Conservation (phyloP, 1,140 invertebrate genomes). For the Atta texana region DNA sequence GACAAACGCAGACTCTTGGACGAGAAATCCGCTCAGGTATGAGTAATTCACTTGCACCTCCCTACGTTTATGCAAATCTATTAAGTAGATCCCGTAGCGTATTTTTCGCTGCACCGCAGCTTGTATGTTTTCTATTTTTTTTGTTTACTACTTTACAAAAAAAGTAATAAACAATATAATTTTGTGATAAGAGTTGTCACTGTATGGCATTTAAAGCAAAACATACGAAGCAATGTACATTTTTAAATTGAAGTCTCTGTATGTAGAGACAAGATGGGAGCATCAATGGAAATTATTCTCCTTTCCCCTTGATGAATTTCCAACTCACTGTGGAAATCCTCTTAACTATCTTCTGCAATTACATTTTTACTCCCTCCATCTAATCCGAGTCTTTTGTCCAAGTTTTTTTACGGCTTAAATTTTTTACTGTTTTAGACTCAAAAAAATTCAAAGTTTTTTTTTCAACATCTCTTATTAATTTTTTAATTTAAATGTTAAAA, state of each 20-base stretch:
- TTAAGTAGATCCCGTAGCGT: neutral
- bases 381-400: too few relatives aligned
- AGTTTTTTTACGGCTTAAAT: too few relatives aligned
- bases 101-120: too few relatives aligned
- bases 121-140: neutral
- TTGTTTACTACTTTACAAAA: neutral
- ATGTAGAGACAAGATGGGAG: neutral
- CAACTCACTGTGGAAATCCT: too few relatives aligned
- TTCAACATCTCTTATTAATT: too few relatives aligned
- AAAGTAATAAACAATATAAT: neutral
- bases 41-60: neutral
- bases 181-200: neutral
- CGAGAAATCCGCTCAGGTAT: slow-evolving; percentile 77
- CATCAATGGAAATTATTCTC: neutral
- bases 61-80: slow-evolving; percentile 7
- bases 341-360: too few relatives aligned
- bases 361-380: too few relatives aligned
- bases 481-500: too few relatives aligned
- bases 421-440: too few relatives aligned
- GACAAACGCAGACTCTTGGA: slow-evolving; percentile 80
- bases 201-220: neutral
- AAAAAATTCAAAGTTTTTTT: too few relatives aligned
- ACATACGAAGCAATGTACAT: neutral
- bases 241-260: neutral
- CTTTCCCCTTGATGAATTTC: too few relatives aligned